Evolutionary conservation across 2,797 vertebrate genomes (phyloP).

Genomic region (Gallinago nigripennis): DNA sequence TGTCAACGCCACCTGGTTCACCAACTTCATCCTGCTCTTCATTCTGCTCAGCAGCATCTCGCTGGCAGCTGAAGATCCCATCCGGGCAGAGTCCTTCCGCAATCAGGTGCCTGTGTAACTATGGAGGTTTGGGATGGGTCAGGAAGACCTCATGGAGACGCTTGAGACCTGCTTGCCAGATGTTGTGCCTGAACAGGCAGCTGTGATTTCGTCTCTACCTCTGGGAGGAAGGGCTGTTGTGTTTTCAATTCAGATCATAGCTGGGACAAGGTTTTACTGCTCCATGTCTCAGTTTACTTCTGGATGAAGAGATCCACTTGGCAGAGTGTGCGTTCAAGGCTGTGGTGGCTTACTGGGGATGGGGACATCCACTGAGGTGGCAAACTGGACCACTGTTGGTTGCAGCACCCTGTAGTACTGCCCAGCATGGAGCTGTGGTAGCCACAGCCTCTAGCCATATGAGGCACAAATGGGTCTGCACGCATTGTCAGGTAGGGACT

Average conservation of each 20-base stretch:
- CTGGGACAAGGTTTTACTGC: background rate
- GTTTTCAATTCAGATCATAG: background rate
- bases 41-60: slow-evolving; percentile 97
- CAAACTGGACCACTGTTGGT: background rate
- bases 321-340: background rate
- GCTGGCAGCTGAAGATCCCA: slow-evolving; percentile 95
- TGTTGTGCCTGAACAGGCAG: background rate
- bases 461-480: background rate
- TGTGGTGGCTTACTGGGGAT: background rate
- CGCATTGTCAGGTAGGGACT: background rate
- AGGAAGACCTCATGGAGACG: background rate
- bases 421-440: background rate
- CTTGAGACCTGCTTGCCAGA: background rate
- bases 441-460: background rate
- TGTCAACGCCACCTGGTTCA: slow-evolving; percentile 95
- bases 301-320: background rate
- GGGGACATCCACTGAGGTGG: background rate
- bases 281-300: background rate
- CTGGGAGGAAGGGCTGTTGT: background rate
- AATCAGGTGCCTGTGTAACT: slow-evolving; percentile 81
- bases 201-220: background rate
- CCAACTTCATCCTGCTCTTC: slow-evolving; percentile 97
- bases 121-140: background rate
- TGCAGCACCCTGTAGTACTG: background rate
- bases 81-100: slow-evolving; percentile 89